A percentile compares a stretch with the other conserved stretches of the same genome.
These are phyloP conservation scores for Drosophila nebulosa DNA, from an alignment of 1,140 invertebrate species.

Conservation along the genomic window DNA sequence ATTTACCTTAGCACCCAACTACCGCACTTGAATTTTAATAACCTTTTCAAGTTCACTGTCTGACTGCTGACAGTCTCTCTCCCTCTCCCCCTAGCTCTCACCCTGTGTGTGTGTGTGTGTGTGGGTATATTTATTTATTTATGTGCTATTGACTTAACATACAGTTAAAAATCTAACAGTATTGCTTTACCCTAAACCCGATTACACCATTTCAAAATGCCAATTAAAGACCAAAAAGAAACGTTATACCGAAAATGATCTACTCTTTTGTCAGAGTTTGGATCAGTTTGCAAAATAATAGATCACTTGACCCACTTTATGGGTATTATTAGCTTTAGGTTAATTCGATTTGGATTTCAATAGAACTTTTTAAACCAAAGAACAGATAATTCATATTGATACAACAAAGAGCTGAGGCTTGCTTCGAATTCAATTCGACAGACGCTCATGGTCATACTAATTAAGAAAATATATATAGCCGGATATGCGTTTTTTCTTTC, in stretches of 20 bases:
- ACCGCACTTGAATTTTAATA: conserved; percentile 74
- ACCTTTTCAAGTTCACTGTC: conserved; percentile 73
- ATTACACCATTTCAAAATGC: not conserved
- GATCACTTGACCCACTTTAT: too few relatives aligned
- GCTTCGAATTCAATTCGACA: not conserved
- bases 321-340: too few relatives aligned
- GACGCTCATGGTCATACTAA: not conserved
- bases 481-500: not conserved
- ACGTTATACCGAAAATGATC: not conserved
- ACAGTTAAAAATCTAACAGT: conserved; percentile 2
- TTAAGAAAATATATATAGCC: not conserved
- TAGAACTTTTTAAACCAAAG: not conserved
- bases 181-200: not conserved
- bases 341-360: too few relatives aligned
- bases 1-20: conserved; percentile 69
- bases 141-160: conserved; percentile 4
- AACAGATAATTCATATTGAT: not conserved
- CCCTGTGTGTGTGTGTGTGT: conserved; percentile 15
- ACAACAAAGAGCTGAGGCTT: too few relatives aligned
- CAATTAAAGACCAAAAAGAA: conserved; percentile 22
- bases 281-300: too few relatives aligned
- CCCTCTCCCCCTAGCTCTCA: conserved; percentile 18
- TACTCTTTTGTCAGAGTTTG: not conserved
- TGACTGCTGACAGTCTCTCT: conserved; percentile 11
- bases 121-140: not conserved